Evolutionary conservation across 2,797 vertebrate genomes (phyloP), one percentile per base, ranked within the genome.

Genomic region (Chelmon rostratus): DNA sequence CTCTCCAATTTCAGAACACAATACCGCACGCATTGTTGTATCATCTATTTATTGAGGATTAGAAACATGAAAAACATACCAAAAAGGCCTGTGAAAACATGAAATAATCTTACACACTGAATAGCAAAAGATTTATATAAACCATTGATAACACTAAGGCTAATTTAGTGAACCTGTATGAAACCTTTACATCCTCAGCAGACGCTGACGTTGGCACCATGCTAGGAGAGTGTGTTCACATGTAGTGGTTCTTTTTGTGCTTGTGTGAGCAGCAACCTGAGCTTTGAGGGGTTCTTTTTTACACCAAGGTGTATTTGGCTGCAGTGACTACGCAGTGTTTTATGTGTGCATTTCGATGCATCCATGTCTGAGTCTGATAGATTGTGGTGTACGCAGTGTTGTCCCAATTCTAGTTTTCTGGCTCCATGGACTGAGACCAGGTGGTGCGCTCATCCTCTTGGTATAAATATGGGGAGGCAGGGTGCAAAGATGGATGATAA

Each of bases 21-120:
- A 33, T 21, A 71, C 54, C 31, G 42, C 69, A 82, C 12, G 1
- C 65, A 52, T 79, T 78, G 56, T 73, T 82, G 40, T 68, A 37
- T 79, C 16, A 69, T 82, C 46, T 74, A 80, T 93, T 94, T 90
- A 90, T 92, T 92, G 44, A 87, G 85, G 75, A 87, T 93, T 83
- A 88, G 77, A 90, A 90, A 92, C 86, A 91, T 89, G 82, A 88
- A 88, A 90, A 91, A 89, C 46, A 86, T 76, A 81, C 47, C 44
- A 79, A 81, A 89, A 76, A 85, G 79, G 71, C 73, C 69, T 81
- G 66, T 86, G 84, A 87, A 91, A 86, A 86, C 73, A 84, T 84
- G 57, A 85, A 78, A 81, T 66, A 65, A 68, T 67, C 7, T 1
- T 76, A 82, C 19, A 89, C 52, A 78, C 49, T 70, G 42, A 76